Evolutionary conservation across 2,888 invertebrate genomes (phyloP), one percentile per base, ranked within the genome.

Genomic region (Neoitamus cyanurus): DNA sequence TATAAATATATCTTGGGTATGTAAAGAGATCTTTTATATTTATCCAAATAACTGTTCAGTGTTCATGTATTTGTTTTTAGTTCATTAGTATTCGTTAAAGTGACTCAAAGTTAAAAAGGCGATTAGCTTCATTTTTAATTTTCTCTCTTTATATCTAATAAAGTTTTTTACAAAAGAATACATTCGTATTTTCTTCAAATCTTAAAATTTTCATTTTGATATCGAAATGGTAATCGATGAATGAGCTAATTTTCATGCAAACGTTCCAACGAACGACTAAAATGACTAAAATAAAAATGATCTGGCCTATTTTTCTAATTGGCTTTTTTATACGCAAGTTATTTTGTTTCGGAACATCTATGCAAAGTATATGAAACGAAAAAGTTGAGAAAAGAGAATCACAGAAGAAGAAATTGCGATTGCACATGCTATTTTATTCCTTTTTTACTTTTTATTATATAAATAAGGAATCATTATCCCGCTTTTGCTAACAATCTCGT

Each of bases 401-500:
- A 69, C 78, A 85, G 84, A 83, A 86, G 72, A 86, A 86, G 86
- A 87, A 87, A 87, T 87, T 88, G 88, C 88, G 88, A 88, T 88
- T 88, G 88, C 88, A 88, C 88, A 88, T 87, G 87, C 87, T 87
- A 87, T 86, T 82, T 86, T 85, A 73, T 69, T 70, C 42, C 31
- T 84, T 83, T 58, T 80, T 84, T 82, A 84, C 85, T 86, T 86
- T 85, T 85, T 86, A 86, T 85, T 83, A 83, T 85, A 82, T 84
- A 73, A n/a, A 58, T 58, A 80, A 80, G 58, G 68, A 80, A 82
- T 82, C 82, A 82, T 82, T 73, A 83, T 58, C 73, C 83, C 73
- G 84, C 84, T 84, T 83, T 84, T 84, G 84, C 84, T 84, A 84
- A 84, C 84, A 75, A 77, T 75, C 58, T 83, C 73, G 83, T 83